Conservation (phyloP, 2,113 vertebrate species). For the Elephas maximus region DNA sequence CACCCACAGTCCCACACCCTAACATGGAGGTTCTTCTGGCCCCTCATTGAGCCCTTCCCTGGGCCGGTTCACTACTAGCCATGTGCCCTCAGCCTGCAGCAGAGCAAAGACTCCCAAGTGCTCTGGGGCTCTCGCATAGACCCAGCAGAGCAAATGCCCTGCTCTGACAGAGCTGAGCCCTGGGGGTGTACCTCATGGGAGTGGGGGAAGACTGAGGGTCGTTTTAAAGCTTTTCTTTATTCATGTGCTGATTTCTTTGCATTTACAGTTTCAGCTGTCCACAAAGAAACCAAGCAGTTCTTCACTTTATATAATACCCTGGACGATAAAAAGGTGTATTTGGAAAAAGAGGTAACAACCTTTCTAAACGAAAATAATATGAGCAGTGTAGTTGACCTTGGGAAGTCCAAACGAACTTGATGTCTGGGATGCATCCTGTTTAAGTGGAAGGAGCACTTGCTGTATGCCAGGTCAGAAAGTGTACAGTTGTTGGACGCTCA, state of each 20-base stretch:
- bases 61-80: not conserved
- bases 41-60: not conserved
- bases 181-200: not conserved
- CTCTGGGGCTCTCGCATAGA: not conserved
- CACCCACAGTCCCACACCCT: not conserved
- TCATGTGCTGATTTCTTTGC: constrained; percentile 49
- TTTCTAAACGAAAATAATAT: not conserved
- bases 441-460: not conserved
- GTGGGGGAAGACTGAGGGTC: not conserved
- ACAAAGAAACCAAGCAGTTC: constrained; percentile 99
- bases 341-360: constrained; percentile 97
- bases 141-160: not conserved
- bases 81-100: not conserved
- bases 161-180: not conserved
- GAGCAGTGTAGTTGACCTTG: not conserved
- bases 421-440: not conserved
- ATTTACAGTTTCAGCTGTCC: constrained; percentile 96
- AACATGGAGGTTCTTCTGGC: not conserved
- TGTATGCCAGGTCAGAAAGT: not conserved
- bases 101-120: fast-evolving
- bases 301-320: constrained; percentile 99
- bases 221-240: not conserved
- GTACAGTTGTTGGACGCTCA: not conserved
- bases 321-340: constrained; percentile 98
- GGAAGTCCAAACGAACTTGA: not conserved